A percentile compares a stretch with the other conserved stretches of the same genome.
Conservation (phyloP, 1,140 invertebrate species). For the Phymorhynchus buccinoides region DNA sequence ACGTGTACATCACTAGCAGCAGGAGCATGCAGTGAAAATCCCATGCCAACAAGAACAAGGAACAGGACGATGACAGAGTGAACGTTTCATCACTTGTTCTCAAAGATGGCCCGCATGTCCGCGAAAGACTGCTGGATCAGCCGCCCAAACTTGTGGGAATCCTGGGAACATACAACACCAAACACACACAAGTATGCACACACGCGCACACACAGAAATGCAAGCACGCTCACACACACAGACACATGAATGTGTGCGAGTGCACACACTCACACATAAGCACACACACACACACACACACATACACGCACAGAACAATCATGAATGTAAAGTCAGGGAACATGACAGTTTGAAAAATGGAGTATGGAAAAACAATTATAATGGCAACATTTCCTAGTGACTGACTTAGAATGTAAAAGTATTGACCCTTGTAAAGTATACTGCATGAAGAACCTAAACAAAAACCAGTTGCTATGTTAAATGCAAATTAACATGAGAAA, state of each 20-base stretch:
- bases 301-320: neutral
- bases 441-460: too few relatives aligned
- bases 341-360: too few relatives aligned
- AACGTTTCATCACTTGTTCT: conserved; percentile 9
- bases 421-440: too few relatives aligned
- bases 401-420: too few relatives aligned
- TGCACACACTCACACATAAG: neutral
- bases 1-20: too few relatives aligned
- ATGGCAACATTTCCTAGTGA: too few relatives aligned
- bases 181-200: neutral
- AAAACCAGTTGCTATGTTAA: too few relatives aligned
- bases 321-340: neutral
- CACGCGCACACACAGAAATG: neutral
- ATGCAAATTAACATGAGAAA: too few relatives aligned
- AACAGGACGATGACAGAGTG: too few relatives aligned
- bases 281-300: neutral
- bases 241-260: neutral
- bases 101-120: conserved; percentile 10
- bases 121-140: conserved; percentile 3
- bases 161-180: neutral
- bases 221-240: neutral
- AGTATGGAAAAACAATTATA: too few relatives aligned
- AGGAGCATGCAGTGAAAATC: too few relatives aligned
- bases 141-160: conserved; percentile 8
- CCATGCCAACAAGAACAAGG: too few relatives aligned